A percentile compares a stretch with the other conserved stretches of the same genome.
Evolutionary conservation across 2,113 vertebrate species (phyloP).

Genomic region (Peromyscus californicus): DNA sequence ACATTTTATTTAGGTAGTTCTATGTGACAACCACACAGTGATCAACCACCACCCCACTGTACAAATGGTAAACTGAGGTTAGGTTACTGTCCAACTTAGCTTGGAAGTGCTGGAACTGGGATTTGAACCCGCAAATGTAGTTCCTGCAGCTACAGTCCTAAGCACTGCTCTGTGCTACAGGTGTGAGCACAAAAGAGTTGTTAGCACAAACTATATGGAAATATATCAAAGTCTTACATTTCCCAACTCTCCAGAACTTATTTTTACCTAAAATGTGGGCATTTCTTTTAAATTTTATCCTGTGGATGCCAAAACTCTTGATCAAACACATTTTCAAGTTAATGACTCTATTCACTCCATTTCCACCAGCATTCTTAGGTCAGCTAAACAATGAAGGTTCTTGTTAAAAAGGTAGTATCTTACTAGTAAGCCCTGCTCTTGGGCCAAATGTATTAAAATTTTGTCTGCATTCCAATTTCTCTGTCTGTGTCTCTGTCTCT

Average conservation of each 20-base stretch:
- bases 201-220: background rate
- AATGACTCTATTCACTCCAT: background rate
- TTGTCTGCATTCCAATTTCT: background rate
- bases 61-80: background rate
- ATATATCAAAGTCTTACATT: background rate
- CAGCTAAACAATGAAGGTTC: background rate
- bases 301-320: background rate
- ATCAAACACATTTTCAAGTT: background rate
- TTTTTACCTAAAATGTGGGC: background rate
- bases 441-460: background rate
- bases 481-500: background rate
- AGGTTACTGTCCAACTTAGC: background rate
- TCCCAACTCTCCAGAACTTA: background rate
- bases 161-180: background rate
- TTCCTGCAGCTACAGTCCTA: background rate
- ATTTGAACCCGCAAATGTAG: background rate
- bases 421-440: background rate
- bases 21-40: background rate
- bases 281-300: background rate
- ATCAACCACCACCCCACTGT: background rate
- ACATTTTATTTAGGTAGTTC: background rate
- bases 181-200: background rate
- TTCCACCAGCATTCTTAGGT: background rate
- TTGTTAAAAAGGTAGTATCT: background rate
- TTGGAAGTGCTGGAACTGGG: background rate